Conservation (phyloP, 2,113 vertebrate genomes). For the Hystrix cristata region DNA sequence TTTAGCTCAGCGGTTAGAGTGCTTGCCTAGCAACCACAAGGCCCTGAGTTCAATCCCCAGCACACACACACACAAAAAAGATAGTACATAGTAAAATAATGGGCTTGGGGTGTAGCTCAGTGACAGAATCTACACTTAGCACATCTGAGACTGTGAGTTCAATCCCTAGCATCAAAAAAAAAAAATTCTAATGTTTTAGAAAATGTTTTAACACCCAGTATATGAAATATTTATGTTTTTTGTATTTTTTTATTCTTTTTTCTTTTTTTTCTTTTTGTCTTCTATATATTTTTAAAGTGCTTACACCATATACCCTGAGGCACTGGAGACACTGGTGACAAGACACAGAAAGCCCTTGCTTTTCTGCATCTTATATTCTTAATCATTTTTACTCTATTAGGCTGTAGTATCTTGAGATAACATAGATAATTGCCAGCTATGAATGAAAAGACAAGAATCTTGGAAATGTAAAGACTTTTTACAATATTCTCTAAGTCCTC, state of each 20-base stretch:
- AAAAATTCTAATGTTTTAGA: background rate
- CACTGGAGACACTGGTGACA: background rate
- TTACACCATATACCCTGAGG: background rate
- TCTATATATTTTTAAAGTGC: conserved; percentile 1
- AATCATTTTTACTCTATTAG: conserved; percentile 34
- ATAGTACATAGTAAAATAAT: background rate
- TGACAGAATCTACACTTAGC: background rate
- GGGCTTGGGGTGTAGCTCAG: background rate
- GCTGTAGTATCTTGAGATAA: background rate
- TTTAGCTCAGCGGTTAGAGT: too few species aligned
- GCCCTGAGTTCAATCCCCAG: too few species aligned
- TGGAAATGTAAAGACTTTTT: conserved; percentile 39
- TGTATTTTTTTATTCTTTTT: background rate
- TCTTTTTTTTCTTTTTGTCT: background rate
- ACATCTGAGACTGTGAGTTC: background rate
- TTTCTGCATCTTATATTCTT: background rate
- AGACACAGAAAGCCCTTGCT: background rate
- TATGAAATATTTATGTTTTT: background rate
- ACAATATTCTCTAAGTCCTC: background rate
- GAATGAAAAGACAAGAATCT: conserved; percentile 6
- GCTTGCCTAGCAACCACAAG: too few species aligned
- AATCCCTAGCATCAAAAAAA: background rate
- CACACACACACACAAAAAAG: too few species aligned
- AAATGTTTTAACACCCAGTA: background rate
- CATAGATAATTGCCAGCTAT: background rate